Evolutionary conservation across 2,113 vertebrate genomes (phyloP).

Genomic region (Urocitellus parryii): DNA sequence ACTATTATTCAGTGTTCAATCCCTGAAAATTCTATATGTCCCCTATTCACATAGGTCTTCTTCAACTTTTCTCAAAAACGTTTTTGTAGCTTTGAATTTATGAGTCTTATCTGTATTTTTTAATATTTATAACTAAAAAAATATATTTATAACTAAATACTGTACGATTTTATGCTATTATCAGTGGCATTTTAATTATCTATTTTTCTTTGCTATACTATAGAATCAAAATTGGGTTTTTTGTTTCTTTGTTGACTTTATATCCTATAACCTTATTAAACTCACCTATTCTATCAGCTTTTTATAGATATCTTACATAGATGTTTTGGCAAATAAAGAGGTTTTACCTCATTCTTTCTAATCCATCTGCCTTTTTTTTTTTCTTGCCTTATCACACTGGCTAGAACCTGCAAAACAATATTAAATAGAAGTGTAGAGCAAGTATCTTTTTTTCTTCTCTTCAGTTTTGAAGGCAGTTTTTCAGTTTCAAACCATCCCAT

Average conservation of each 20-base stretch:
- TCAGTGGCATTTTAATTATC: not conserved
- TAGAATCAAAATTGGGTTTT: not conserved
- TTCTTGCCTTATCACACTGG: not conserved
- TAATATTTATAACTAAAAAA: not conserved
- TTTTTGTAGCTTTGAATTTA: slow-evolving; percentile 46
- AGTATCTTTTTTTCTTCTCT: not conserved
- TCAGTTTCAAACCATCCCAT: not conserved
- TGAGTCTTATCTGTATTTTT: not conserved
- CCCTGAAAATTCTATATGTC: not conserved
- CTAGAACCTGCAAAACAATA: not conserved
- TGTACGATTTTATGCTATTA: not conserved
- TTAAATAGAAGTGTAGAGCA: not conserved
- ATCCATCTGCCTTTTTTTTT: not conserved
- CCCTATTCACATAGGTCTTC: slow-evolving; percentile 23
- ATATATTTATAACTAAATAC: slow-evolving; percentile 12
- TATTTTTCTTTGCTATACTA: not conserved
- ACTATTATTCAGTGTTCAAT: not conserved
- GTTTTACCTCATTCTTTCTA: not conserved
- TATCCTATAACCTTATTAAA: slow-evolving; percentile 6
- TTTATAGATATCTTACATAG: slow-evolving; percentile 42
- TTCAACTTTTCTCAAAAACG: not conserved
- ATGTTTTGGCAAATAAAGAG: not conserved
- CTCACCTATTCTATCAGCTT: not conserved
- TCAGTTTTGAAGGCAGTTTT: not conserved
- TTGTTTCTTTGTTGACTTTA: not conserved